phyloP scores from a whole-genome alignment of 2,888 invertebrate genomes.

The Eristalis intricaria region DNA sequence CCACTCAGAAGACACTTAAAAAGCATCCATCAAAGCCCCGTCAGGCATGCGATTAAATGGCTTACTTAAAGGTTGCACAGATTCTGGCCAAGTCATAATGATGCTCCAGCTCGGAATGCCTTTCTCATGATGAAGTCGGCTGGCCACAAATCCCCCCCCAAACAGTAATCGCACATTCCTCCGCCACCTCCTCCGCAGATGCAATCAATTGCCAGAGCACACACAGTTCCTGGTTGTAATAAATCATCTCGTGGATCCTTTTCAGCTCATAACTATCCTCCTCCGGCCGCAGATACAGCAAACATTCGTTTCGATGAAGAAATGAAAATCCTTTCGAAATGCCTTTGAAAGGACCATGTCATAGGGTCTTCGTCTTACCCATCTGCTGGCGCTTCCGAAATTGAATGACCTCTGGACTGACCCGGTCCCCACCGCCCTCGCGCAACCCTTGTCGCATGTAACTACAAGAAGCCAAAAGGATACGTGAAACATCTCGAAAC shows the following conservation, averaged over 20 bases:
- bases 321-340: conserved; percentile 31
- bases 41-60: neutral
- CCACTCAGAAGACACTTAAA: too few species aligned
- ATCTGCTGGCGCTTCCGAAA: conserved; percentile 3
- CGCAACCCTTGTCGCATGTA: conserved; percentile 16
- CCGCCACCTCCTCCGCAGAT: neutral
- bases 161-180: neutral
- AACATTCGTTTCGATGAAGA: conserved; percentile 20
- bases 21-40: too few species aligned
- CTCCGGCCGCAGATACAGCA: conserved; percentile 16
- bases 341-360: conserved; percentile 15
- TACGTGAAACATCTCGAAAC: conserved; percentile 53
- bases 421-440: conserved; percentile 5
- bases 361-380: neutral
- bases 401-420: conserved; percentile 56
- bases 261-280: conserved; percentile 40
- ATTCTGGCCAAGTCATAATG: neutral
- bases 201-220: conserved; percentile 48
- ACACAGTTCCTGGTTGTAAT: conserved; percentile 30
- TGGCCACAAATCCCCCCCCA: neutral
- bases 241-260: conserved; percentile 57
- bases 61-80: neutral
- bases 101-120: neutral
- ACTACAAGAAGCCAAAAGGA: conserved; percentile 47
- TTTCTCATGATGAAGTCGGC: neutral